A percentile compares a stretch with the other conserved stretches of the same genome.
phyloP scores from a whole-genome alignment of 1,140 invertebrate genomes.

The Cyclina sinensis region DNA sequence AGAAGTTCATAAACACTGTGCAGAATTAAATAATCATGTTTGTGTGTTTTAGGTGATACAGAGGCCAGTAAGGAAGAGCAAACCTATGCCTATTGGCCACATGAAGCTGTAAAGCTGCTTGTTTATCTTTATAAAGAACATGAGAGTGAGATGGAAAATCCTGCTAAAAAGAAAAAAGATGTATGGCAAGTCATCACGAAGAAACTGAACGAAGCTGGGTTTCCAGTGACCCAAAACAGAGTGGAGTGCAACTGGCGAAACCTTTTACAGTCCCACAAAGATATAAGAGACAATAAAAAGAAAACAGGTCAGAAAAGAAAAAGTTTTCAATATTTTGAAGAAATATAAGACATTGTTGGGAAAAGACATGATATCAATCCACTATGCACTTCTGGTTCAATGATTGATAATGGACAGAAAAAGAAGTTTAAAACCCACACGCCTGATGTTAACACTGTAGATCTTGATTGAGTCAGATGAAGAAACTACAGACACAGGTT shows the following conservation, averaged over 20 bases:
- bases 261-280: conserved; percentile 25
- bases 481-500: neutral
- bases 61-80: neutral
- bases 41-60: neutral
- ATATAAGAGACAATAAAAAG: neutral
- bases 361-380: conserved; percentile 34
- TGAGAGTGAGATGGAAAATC: neutral
- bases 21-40: too few relatives aligned
- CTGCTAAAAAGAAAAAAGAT: neutral
- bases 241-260: conserved; percentile 25
- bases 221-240: neutral
- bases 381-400: neutral
- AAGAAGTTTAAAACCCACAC: neutral
- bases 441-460: neutral
- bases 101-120: neutral
- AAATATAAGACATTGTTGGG: conserved; percentile 26
- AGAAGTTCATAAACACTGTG: too few relatives aligned
- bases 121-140: neutral
- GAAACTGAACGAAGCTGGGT: neutral
- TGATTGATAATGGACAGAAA: neutral
- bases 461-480: neutral
- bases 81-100: neutral
- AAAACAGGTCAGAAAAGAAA: neutral
- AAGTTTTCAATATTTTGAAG: conserved; percentile 34
- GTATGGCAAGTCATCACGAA: conserved; percentile 27